Percentiles rank a stretch among this genome's conserved stretches.
Conservation (phyloP, 2,888 invertebrate genomes). For the Melanargia galathea region DNA sequence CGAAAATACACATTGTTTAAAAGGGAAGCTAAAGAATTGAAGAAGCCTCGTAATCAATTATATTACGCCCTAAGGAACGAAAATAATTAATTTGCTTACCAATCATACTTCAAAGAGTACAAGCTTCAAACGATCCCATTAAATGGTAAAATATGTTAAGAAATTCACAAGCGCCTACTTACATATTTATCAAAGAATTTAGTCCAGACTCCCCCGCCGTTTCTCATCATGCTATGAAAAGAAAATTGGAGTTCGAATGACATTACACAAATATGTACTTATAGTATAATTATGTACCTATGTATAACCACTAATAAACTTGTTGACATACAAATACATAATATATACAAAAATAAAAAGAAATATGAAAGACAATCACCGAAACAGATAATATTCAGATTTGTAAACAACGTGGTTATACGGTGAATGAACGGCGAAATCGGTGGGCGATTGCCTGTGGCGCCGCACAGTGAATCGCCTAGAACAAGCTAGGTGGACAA, state of each 20-base stretch:
- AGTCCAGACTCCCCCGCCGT: neutral
- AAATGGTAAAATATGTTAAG: neutral
- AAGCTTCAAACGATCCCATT: slow-evolving; percentile 13
- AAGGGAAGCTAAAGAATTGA: no score
- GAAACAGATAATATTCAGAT: slow-evolving; percentile 5
- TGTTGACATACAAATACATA: neutral
- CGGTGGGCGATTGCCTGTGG: slow-evolving; percentile 51
- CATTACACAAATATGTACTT: neutral
- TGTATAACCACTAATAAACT: neutral
- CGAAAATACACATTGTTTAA: no score
- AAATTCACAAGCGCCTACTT: neutral
- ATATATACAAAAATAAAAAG: slow-evolving; percentile 1
- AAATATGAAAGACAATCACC: neutral
- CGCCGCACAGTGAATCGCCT: no score
- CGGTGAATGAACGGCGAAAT: slow-evolving; percentile 45
- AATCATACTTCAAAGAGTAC: slow-evolving; percentile 14
- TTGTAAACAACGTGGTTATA: slow-evolving; percentile 27
- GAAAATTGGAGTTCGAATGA: neutral
- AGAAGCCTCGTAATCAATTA: neutral
- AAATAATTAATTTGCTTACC: slow-evolving; percentile 18
- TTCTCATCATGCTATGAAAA: neutral
- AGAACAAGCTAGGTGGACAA: no score
- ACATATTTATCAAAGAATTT: slow-evolving; percentile 5
- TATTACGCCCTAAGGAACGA: neutral
- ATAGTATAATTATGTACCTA: no score